Percentiles rank a stretch among this genome's conserved stretches.
Evolutionary conservation across 2,113 vertebrate species (phyloP).

Genomic region (Azemiops feae): DNA sequence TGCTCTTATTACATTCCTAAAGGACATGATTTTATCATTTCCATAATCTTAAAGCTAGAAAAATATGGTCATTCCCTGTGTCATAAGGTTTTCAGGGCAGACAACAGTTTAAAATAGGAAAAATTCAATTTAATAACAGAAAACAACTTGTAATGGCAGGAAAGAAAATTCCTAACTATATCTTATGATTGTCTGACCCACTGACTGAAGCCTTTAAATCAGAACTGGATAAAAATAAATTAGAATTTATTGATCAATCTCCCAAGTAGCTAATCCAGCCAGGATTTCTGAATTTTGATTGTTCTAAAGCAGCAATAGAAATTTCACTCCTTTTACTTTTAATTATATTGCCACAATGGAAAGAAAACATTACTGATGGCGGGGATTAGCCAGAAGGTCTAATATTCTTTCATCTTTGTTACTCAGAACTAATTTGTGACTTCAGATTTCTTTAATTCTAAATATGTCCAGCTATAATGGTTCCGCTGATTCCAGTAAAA

Average conservation of each 20-base stretch:
- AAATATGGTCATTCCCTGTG: background rate
- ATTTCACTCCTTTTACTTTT: background rate
- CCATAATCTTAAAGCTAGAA: background rate
- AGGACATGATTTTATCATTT: background rate
- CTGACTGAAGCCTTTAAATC: conserved; percentile 6
- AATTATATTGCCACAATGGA: background rate
- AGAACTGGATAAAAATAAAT: background rate
- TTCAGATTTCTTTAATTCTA: background rate
- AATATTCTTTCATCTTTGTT: background rate
- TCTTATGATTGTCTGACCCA: background rate
- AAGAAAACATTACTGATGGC: background rate
- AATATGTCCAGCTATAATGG: background rate
- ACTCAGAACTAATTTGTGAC: background rate
- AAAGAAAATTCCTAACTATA: background rate
- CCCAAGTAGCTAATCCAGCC: background rate
- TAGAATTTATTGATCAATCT: background rate
- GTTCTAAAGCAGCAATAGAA: background rate
- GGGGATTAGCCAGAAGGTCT: background rate
- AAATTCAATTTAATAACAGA: background rate
- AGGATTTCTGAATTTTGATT: background rate
- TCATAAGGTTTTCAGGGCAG: background rate
- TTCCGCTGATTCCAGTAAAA: background rate
- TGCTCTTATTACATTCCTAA: background rate
- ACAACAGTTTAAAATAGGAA: background rate
- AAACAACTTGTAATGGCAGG: background rate